Evolutionary conservation across 2,113 vertebrate genomes (phyloP).

Genomic region (Vombatus ursinus): DNA sequence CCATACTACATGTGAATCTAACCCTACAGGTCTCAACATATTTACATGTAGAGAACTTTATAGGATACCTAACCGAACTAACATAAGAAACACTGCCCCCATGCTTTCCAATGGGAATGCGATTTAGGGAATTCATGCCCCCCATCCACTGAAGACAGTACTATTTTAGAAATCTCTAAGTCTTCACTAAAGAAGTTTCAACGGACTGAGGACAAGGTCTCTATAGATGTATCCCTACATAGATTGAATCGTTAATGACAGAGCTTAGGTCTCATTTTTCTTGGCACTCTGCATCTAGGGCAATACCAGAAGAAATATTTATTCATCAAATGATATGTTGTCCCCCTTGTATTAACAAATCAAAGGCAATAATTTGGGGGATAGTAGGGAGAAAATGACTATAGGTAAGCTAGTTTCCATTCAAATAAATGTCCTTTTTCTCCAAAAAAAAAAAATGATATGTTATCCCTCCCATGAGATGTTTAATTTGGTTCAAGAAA

Average conservation of each 20-base stretch:
- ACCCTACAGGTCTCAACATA: background rate
- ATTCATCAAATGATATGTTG: background rate
- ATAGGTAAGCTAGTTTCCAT: conserved; percentile 17
- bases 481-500: background rate
- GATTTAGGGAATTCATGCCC: background rate
- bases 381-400: conserved; percentile 24
- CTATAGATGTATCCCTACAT: background rate
- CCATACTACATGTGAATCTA: background rate
- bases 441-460: background rate
- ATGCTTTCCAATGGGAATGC: background rate
- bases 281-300: background rate
- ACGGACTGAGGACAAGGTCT: background rate
- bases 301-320: background rate
- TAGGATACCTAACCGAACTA: background rate
- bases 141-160: background rate
- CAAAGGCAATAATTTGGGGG: conserved; percentile 13
- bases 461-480: background rate
- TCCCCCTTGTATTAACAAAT: background rate
- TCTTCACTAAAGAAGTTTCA: background rate
- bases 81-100: background rate
- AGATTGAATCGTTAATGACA: background rate
- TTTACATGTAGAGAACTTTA: background rate
- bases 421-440: conserved; percentile 2
- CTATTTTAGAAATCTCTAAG: background rate
- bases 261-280: background rate